Evolutionary conservation across 2,113 vertebrate species (phyloP).

Genomic region (Charadrius vociferus): DNA sequence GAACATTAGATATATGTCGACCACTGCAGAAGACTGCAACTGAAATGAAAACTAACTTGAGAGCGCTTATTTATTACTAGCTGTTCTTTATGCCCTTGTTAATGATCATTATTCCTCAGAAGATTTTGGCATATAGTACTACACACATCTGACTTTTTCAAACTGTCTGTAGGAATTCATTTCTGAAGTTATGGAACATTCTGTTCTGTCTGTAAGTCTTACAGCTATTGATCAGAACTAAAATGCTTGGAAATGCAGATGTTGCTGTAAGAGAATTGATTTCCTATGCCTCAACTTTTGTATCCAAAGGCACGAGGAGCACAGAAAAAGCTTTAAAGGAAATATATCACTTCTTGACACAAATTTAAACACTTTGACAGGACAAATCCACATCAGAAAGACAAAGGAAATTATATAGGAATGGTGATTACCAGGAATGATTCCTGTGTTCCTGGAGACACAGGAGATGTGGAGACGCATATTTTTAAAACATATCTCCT

Average conservation of each 20-base stretch:
- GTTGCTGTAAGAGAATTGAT: not conserved
- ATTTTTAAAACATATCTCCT: not conserved
- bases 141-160: not conserved
- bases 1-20: not conserved
- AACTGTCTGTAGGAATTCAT: not conserved
- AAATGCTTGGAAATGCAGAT: not conserved
- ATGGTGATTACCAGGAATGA: not conserved
- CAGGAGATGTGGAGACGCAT: not conserved
- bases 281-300: not conserved
- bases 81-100: not conserved
- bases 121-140: not conserved
- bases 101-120: not conserved
- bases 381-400: not conserved
- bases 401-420: not conserved
- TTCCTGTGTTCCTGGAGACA: not conserved
- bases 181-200: not conserved
- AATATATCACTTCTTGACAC: not conserved
- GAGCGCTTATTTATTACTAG: not conserved
- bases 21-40: not conserved
- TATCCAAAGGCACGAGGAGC: not conserved
- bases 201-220: not conserved
- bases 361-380: not conserved
- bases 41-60: not conserved
- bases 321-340: not conserved
- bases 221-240: not conserved